phyloP scores from a whole-genome alignment of 2,113 vertebrate genomes.

The Tragelaphus buxtoni region DNA sequence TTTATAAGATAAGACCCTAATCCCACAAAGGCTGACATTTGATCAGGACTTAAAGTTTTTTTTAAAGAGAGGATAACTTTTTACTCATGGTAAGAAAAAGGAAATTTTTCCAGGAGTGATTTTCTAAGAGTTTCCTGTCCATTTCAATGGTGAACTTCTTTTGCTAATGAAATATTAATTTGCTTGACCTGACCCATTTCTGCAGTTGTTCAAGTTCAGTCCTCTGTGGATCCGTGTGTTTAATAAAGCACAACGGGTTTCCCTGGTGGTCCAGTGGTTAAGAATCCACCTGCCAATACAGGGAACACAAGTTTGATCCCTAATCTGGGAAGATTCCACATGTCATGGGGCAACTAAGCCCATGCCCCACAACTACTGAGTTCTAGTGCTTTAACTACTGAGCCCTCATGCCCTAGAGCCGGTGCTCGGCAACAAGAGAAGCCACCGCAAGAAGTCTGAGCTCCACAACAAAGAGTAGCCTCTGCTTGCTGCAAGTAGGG shows the following conservation, averaged over 20 bases:
- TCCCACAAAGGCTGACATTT: not conserved
- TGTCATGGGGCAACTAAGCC: not conserved
- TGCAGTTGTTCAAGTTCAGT: not conserved
- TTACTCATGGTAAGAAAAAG: not conserved
- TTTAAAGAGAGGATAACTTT: not conserved
- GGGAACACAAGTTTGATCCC: not conserved
- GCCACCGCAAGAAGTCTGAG: not conserved
- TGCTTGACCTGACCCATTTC: not conserved
- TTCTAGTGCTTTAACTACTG: not conserved
- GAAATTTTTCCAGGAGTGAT: not conserved
- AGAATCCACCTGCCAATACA: not conserved
- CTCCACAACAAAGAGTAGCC: not conserved
- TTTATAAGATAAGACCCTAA: not conserved
- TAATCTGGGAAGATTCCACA: not conserved
- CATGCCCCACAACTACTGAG: not conserved
- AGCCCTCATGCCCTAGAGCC: not conserved
- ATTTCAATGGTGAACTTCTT: not conserved
- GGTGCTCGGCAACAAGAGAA: not conserved
- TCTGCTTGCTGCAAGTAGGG: not conserved
- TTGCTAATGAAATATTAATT: constrained; percentile 10
- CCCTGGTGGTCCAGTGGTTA: not conserved
- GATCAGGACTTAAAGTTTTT: not conserved
- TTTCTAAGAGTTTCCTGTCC: not conserved
- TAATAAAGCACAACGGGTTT: not conserved
- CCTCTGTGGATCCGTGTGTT: not conserved